Percentiles rank a stretch among this genome's conserved stretches.
These are phyloP conservation scores for Cotesia typhae DNA, from an alignment of 1,140 invertebrate species.

Conservation along the genomic window DNA sequence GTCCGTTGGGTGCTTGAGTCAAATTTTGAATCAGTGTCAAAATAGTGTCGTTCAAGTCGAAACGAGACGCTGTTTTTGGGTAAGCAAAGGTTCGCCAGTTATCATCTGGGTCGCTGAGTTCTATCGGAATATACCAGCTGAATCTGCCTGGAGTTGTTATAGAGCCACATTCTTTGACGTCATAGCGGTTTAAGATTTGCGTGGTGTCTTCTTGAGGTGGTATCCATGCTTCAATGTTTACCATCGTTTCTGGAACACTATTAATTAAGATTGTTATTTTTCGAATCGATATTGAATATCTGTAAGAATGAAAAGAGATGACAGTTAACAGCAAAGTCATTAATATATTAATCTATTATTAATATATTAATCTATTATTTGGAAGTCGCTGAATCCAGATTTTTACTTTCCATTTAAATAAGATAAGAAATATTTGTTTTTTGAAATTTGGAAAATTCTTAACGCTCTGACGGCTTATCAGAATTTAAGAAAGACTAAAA, in stretches of 20 bases:
- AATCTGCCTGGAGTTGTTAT: slow-evolving; percentile 73
- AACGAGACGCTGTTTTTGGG: slow-evolving; percentile 57
- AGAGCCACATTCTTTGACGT: slow-evolving; percentile 70
- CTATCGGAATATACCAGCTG: slow-evolving; percentile 76
- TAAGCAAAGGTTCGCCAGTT: slow-evolving; percentile 68
- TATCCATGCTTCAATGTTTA: slow-evolving; percentile 79
- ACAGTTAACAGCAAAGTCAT: no score
- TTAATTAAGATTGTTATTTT: background rate
- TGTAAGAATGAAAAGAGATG: no score
- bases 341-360: no score
- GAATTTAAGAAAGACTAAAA: no score
- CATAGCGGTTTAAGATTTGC: slow-evolving; percentile 52
- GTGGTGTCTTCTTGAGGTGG: slow-evolving; percentile 68
- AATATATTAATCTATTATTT: no score
- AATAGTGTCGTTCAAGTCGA: slow-evolving; percentile 58
- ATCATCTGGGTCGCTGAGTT: slow-evolving; percentile 54
- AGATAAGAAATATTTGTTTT: no score
- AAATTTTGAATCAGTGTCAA: slow-evolving; percentile 43
- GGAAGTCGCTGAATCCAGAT: no score
- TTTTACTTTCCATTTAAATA: no score
- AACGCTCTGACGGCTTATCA: no score
- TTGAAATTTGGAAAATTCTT: no score
- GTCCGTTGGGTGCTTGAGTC: slow-evolving; percentile 32
- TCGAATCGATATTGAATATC: no score
- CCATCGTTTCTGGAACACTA: slow-evolving; percentile 69